Conservation (phyloP, 2,888 invertebrate species). For the Odontomyia ornata region DNA sequence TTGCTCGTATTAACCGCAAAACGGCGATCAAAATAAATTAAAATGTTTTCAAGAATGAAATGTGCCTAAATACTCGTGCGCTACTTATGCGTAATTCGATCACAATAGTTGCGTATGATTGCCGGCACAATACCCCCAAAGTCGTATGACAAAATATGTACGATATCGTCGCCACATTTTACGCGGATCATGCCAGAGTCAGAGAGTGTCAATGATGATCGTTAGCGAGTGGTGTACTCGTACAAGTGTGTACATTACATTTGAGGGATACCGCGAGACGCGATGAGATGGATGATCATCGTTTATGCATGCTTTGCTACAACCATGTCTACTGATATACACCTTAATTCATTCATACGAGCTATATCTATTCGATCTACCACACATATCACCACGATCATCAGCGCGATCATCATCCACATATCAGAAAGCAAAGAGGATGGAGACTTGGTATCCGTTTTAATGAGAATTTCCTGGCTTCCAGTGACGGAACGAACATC, state of each 20-base stretch:
- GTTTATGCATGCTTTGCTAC: not conserved
- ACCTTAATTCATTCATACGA: constrained; percentile 6
- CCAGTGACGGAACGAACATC: constrained; percentile 62
- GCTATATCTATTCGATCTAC: not conserved
- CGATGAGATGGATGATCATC: not conserved
- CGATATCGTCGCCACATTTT: not conserved
- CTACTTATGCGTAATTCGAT: constrained; percentile 51
- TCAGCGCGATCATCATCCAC: not conserved
- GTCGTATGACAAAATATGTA: constrained; percentile 40
- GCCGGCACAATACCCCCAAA: constrained; percentile 46
- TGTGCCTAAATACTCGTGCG: constrained; percentile 43
- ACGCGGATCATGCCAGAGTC: constrained; percentile 40
- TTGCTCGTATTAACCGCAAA: not conserved
- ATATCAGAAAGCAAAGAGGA: constrained; percentile 24
- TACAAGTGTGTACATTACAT: too few relatives aligned
- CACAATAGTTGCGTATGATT: constrained; percentile 50
- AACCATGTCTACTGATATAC: not conserved
- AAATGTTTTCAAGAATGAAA: constrained; percentile 4
- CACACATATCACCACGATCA: too few relatives aligned
- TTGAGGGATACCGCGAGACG: too few relatives aligned
- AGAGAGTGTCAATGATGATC: constrained; percentile 43
- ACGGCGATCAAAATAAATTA: not conserved
- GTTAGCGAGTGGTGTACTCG: constrained; percentile 46
- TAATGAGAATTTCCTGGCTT: constrained; percentile 65
- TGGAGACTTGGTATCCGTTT: constrained; percentile 48